Evolutionary conservation across 2,797 vertebrate genomes (phyloP).

Genomic region (Pogonophryne albipinna): DNA sequence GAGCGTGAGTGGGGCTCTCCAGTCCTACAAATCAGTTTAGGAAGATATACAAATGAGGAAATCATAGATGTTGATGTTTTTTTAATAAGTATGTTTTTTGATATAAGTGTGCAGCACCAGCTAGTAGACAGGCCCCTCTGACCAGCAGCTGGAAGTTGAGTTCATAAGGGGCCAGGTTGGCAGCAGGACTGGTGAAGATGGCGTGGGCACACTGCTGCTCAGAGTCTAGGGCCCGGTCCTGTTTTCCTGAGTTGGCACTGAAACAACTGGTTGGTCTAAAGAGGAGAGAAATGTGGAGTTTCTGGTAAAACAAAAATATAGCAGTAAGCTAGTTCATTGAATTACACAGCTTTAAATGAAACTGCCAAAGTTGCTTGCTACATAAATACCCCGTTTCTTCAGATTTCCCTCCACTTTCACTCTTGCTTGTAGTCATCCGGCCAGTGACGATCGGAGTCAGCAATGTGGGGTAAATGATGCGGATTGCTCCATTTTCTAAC

Average conservation of each 20-base stretch:
- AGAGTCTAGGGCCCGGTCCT: constrained; percentile 72
- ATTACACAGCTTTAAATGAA: background rate
- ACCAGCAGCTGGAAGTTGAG: constrained; percentile 96
- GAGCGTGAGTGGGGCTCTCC: constrained; percentile 94
- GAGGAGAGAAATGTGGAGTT: constrained; percentile 13
- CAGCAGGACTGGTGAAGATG: constrained; percentile 88
- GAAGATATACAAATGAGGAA: background rate
- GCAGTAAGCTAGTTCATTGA: background rate
- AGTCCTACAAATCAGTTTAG: constrained; percentile 83
- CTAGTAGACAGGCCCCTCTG: constrained; percentile 94
- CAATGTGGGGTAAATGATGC: constrained; percentile 88
- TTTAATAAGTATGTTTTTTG: no score
- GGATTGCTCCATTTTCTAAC: constrained; percentile 90
- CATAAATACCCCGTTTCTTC: constrained; percentile 86
- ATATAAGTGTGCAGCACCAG: constrained; percentile 82
- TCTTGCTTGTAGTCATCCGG: constrained; percentile 77
- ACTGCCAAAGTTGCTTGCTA: background rate
- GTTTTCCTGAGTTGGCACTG: constrained; percentile 83
- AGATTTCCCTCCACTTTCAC: constrained; percentile 89
- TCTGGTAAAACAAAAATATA: background rate
- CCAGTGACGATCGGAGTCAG: constrained; percentile 86
- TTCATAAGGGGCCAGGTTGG: constrained; percentile 91
- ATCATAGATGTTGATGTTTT: no score
- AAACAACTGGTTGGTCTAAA: constrained; percentile 94
- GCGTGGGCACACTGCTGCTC: constrained; percentile 82